These are phyloP conservation scores for Archegozetes longisetosus DNA, from an alignment of 1,140 invertebrate genomes.

Conservation along the genomic window DNA sequence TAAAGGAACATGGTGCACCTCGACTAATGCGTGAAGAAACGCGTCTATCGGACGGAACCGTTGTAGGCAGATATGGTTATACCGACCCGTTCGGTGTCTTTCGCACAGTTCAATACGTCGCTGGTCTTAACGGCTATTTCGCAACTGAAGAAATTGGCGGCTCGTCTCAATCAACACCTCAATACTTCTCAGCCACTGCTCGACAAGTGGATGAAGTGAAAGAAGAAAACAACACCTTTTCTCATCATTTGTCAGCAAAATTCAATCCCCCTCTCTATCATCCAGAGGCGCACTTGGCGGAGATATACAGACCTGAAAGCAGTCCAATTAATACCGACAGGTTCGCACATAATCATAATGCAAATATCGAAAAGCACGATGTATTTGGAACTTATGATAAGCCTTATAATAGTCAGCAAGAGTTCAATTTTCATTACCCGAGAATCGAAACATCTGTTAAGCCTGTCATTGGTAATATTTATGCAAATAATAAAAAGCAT, in stretches of 20 bases:
- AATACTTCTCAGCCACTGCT: conserved; percentile 9
- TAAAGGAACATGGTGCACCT: background rate
- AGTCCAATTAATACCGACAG: background rate
- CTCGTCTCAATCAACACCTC: background rate
- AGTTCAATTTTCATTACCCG: no score
- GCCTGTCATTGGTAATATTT: no score
- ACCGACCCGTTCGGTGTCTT: conserved; percentile 59
- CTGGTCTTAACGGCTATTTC: conserved; percentile 51
- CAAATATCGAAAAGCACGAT: no score
- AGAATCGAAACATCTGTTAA: no score
- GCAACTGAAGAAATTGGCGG: conserved; percentile 13
- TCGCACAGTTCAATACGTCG: conserved; percentile 72
- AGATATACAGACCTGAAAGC: background rate
- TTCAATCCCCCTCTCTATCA: conserved; percentile 17
- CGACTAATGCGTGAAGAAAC: conserved; percentile 14
- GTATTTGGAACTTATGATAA: no score
- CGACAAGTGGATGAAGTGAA: background rate
- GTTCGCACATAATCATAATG: no score
- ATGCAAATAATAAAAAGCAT: background rate
- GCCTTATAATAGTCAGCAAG: no score
- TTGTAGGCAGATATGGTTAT: conserved; percentile 71
- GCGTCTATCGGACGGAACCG: conserved; percentile 25
- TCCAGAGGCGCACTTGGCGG: conserved; percentile 6
- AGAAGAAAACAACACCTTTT: background rate
- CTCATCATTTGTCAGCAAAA: background rate